These are phyloP conservation scores for Sebastes taczanowskii DNA, from an alignment of 2,797 vertebrate genomes.

Conservation along the genomic window DNA sequence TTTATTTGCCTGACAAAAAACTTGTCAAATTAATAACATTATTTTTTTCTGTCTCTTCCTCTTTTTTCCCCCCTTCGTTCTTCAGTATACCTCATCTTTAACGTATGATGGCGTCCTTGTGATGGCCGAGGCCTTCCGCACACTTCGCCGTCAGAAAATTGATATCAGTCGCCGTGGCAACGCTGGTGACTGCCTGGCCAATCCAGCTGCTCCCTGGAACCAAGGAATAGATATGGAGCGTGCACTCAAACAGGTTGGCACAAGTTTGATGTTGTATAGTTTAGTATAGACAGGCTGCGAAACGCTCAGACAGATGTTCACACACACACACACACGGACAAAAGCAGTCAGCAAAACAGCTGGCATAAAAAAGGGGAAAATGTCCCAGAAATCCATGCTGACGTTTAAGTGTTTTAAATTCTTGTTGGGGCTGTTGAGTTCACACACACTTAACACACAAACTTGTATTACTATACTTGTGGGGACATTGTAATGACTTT, in stretches of 20 bases:
- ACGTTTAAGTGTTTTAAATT: not conserved
- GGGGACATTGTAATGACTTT: not conserved
- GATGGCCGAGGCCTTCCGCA: slow-evolving; percentile 98
- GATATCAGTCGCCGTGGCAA: slow-evolving; percentile 98
- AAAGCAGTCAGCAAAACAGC: not conserved
- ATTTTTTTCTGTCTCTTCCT: not conserved
- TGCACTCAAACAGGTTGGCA: slow-evolving; percentile 93
- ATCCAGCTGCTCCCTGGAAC: slow-evolving; percentile 98
- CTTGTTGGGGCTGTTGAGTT: not conserved
- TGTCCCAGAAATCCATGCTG: not conserved
- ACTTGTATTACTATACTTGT: not conserved
- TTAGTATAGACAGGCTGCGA: not conserved
- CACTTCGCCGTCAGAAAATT: slow-evolving; percentile 95
- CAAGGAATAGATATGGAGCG: slow-evolving; percentile 99
- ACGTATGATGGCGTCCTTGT: slow-evolving; percentile 98
- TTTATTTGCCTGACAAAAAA: not conserved
- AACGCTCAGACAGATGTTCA: not conserved
- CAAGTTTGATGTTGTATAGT: not conserved
- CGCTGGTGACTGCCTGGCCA: slow-evolving; percentile 97
- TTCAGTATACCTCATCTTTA: slow-evolving; percentile 95
- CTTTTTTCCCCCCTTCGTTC: not conserved
- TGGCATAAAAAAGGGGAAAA: not conserved
- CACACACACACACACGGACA: not conserved
- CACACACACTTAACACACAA: not conserved
- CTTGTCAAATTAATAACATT: not conserved